phyloP scores from a whole-genome alignment of 2,888 invertebrate genomes.

The Trachelus stipa region DNA sequence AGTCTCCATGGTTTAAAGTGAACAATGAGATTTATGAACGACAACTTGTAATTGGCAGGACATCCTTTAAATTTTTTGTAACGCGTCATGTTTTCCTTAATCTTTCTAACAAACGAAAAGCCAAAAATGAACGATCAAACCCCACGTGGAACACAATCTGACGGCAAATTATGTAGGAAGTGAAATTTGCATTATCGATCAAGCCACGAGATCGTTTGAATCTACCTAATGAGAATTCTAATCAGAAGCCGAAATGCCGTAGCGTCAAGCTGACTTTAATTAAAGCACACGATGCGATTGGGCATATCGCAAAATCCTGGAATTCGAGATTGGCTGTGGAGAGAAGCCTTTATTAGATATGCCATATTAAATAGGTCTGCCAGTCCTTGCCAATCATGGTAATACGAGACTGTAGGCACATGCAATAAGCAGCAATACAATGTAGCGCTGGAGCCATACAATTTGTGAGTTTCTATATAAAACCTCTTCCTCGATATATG shows the following conservation, averaged over 20 bases:
- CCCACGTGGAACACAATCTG: background rate
- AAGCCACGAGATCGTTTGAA: background rate
- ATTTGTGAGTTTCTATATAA: background rate
- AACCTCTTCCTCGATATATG: background rate
- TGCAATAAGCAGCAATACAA: background rate
- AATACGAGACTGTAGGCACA: background rate
- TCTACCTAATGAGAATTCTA: background rate
- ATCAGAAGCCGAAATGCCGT: background rate
- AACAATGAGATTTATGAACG: background rate
- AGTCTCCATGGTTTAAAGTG: background rate
- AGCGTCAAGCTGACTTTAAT: background rate
- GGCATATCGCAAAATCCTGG: background rate
- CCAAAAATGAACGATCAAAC: background rate
- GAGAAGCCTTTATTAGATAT: background rate
- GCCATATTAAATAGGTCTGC: background rate
- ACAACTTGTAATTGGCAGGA: background rate
- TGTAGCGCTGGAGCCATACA: background rate
- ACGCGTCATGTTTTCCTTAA: background rate
- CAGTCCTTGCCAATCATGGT: background rate
- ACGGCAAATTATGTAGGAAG: background rate
- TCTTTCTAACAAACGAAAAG: background rate
- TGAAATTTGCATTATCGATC: background rate
- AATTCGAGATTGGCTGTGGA: background rate
- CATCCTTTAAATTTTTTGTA: background rate
- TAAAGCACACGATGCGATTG: background rate